phyloP scores from a whole-genome alignment of 2,113 vertebrate species.

The Bagarius yarrelli region DNA sequence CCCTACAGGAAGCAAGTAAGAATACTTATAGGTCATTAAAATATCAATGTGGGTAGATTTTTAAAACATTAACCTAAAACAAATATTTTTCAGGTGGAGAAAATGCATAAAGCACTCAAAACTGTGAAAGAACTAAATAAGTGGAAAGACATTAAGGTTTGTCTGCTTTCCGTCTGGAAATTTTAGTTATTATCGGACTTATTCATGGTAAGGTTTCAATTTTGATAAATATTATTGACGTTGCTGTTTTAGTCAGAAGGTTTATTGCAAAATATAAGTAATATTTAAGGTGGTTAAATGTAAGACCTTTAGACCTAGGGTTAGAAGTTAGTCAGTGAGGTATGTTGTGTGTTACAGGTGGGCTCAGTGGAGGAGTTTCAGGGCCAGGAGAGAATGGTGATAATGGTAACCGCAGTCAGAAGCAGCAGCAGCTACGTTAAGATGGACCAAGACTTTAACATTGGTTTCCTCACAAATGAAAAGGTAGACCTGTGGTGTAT shows the following conservation, averaged over 20 bases:
- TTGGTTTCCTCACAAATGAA: slow-evolving; percentile 89
- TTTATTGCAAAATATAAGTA: too few species aligned
- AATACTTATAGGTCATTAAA: not conserved
- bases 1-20: slow-evolving; percentile 94
- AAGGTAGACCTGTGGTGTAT: slow-evolving; percentile 71
- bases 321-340: too few species aligned
- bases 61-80: not conserved
- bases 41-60: not conserved
- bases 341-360: slow-evolving; percentile 69
- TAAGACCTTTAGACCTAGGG: too few species aligned
- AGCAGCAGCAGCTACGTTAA: slow-evolving; percentile 77
- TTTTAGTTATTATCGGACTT: not conserved
- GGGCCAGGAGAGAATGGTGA: slow-evolving; percentile 84
- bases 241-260: not conserved
- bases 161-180: not conserved
- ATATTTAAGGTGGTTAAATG: too few species aligned
- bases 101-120: slow-evolving; percentile 81
- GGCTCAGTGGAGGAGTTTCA: slow-evolving; percentile 95
- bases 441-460: slow-evolving; percentile 80
- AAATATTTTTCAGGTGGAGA: slow-evolving; percentile 78
- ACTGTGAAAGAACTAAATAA: slow-evolving; percentile 57
- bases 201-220: not conserved
- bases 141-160: slow-evolving; percentile 82
- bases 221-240: not conserved
- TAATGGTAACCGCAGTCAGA: slow-evolving; percentile 88